These are phyloP conservation scores for Dendrolimus punctatus DNA, from an alignment of 1,140 invertebrate species.

Conservation along the genomic window DNA sequence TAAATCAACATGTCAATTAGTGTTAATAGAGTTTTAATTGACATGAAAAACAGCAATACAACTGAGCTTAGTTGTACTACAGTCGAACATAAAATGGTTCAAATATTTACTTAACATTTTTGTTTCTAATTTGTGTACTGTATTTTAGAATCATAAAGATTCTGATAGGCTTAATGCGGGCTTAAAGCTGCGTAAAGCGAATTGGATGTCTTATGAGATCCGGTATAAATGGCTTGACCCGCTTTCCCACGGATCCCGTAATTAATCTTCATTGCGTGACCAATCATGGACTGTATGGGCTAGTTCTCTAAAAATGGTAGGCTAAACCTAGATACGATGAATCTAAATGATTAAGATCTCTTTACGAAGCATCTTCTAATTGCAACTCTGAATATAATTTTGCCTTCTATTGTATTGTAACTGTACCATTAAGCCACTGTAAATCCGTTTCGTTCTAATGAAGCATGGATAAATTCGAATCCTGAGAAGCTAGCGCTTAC, in stretches of 20 bases:
- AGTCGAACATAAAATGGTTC: too few relatives aligned
- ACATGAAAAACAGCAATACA: slow-evolving; percentile 48
- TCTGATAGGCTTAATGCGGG: too few relatives aligned
- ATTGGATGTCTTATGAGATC: slow-evolving; percentile 1
- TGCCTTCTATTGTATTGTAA: too few relatives aligned
- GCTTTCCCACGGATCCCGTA: slow-evolving; percentile 25
- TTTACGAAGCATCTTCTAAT: slow-evolving; percentile 13
- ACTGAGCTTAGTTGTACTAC: slow-evolving; percentile 4
- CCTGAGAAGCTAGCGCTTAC: too few relatives aligned
- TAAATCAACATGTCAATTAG: slow-evolving; percentile 53
- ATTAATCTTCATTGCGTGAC: slow-evolving; percentile 31
- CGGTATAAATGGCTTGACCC: slow-evolving; percentile 31
- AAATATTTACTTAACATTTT: too few relatives aligned
- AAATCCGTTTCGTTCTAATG: too few relatives aligned
- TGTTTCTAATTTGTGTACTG: too few relatives aligned
- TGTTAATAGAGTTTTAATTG: slow-evolving; percentile 52
- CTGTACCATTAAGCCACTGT: too few relatives aligned
- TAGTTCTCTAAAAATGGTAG: slow-evolving; percentile 23
- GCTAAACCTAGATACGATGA: slow-evolving; percentile 25
- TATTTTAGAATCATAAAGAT: too few relatives aligned
- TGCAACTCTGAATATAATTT: too few relatives aligned
- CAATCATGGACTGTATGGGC: slow-evolving; percentile 36
- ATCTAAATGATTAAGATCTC: slow-evolving; percentile 21
- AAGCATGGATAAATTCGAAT: too few relatives aligned
- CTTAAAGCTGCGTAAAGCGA: too few relatives aligned